Base-by-base conservation (phyloP, 2,113 vertebrate genomes). In the Ciconia stormi region DNA sequence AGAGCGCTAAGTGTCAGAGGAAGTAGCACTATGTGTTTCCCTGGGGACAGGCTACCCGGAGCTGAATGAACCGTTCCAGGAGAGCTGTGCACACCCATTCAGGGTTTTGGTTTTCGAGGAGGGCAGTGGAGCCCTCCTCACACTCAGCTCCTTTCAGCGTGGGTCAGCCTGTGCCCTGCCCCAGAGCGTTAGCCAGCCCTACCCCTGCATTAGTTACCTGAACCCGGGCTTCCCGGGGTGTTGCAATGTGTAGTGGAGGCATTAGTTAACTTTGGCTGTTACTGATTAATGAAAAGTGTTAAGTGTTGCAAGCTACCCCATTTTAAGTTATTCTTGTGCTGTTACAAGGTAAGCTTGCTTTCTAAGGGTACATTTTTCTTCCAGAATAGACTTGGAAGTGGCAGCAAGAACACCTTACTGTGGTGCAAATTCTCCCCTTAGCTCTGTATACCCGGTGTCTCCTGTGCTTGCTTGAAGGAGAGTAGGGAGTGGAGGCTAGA, bases 1-100 rank as follows among this genome's bases (percentile, higher is more conserved):
- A 2, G 55, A 29, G 14, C 4, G 1, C 55, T 17, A 12, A 6
- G 32, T 2, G 29, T 8, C 58, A 9, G 27, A 22, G 53, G 32
- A 23, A 26, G 49, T 25, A 14, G 50, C 11, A 4, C 36, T 2
- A 1, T 2, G 21, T 15, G 3, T 55, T 32, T n/a, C 42, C 73
- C 10, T 0, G 6, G 44, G 55, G 46, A 65, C 21, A 13, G 26
- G 70, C 36, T 44, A 7, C 80, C 42, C 2, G 5, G 52, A 26
- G 62, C 71, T 19, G 71, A 13, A 36, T 2, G 4, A 30, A 8
- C 18, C 0, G 2, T 2, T 3, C 69, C 4, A 6, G 1, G 3
- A 13, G 18, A 40, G 49, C 65, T 7, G 8, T 0, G 9, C 5
- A 3, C 17, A 10, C 13, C 9, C 18, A 0, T 10, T 3, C 25